phyloP scores from a whole-genome alignment of 2,797 vertebrate species.

The Clamator glandarius region DNA sequence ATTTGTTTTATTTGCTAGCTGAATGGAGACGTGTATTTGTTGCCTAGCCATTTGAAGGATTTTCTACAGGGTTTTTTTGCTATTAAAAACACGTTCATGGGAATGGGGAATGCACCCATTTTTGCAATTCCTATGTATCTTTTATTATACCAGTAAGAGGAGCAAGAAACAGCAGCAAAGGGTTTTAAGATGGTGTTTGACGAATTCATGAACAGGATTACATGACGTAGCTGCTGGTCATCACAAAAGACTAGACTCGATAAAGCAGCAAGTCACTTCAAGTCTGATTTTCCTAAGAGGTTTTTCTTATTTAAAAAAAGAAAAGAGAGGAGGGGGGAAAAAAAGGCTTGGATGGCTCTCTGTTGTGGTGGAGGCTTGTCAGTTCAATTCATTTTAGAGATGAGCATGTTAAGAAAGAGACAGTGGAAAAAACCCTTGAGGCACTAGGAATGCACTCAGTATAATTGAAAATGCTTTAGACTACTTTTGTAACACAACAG shows the following conservation, averaged over 20 bases:
- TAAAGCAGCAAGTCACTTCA: not conserved
- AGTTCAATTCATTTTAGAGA: slow-evolving; percentile 47
- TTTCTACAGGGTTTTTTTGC: not conserved
- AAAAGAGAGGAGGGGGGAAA: not conserved
- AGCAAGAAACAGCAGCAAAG: not conserved
- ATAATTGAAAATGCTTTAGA: slow-evolving; percentile 54
- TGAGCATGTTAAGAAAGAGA: slow-evolving; percentile 30
- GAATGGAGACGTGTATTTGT: not conserved
- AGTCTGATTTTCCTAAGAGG: not conserved
- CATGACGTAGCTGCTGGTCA: not conserved
- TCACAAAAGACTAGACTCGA: not conserved
- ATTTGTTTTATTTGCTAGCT: slow-evolving; percentile 2
- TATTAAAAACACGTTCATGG: not conserved
- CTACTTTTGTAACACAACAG: not conserved
- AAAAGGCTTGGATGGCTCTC: not conserved
- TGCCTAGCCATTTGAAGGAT: not conserved
- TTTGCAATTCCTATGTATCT: not conserved
- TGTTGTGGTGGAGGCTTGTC: not conserved
- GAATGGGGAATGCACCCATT: not conserved
- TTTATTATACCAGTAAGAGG: not conserved
- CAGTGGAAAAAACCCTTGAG: slow-evolving; percentile 68
- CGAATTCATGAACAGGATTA: not conserved
- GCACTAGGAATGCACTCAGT: slow-evolving; percentile 13
- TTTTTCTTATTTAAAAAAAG: slow-evolving; percentile 2
- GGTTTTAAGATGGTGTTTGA: not conserved